phyloP scores from a whole-genome alignment of 2,888 invertebrate genomes.

The Tryphoninae sp. region DNA sequence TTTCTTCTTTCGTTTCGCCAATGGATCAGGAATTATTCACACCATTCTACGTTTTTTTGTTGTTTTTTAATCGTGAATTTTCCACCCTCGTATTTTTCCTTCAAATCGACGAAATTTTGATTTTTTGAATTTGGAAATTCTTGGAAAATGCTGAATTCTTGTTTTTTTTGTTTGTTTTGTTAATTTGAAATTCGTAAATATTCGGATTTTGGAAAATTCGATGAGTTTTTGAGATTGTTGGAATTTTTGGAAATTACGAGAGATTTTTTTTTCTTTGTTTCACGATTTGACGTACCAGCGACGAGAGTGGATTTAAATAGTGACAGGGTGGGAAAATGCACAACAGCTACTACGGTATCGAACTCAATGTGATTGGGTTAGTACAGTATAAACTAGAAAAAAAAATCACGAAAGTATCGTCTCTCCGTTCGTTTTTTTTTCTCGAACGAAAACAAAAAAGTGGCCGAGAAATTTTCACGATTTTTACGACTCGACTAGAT shows the following conservation, averaged over 20 bases:
- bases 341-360: constrained; percentile 64
- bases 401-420: constrained; percentile 59
- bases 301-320: constrained; percentile 45
- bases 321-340: constrained; percentile 58
- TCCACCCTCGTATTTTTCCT: constrained; percentile 46
- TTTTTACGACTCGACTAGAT: not conserved
- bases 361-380: constrained; percentile 63
- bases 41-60: constrained; percentile 43
- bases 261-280: not conserved
- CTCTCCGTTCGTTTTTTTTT: constrained; percentile 45
- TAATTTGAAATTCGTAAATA: not conserved
- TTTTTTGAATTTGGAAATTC: not conserved
- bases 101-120: not conserved
- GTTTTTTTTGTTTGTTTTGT: not conserved
- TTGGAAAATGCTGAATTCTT: not conserved
- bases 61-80: constrained; percentile 14
- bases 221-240: no score
- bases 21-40: constrained; percentile 56
- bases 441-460: not conserved
- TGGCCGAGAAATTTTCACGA: constrained; percentile 16
- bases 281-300: constrained; percentile 16
- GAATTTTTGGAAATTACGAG: no score
- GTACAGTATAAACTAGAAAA: constrained; percentile 59
- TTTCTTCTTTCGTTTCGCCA: constrained; percentile 39
- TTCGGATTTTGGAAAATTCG: no score